Conservation (phyloP, 35 echinoderm and acorn worm genomes). For the Heliocidaris tuberculata region DNA sequence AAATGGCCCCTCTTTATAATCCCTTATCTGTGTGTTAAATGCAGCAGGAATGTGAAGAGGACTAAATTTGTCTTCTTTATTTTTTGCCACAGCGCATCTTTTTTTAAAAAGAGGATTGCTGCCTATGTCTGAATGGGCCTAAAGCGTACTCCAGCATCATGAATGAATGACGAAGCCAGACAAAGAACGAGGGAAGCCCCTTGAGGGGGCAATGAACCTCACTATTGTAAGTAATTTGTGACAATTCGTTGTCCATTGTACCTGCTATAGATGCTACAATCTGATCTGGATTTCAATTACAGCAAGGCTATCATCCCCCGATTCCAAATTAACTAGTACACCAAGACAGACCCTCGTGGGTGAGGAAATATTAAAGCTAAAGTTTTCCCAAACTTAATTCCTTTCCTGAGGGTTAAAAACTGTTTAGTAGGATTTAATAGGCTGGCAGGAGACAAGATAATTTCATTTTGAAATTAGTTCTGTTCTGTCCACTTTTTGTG, state of each 20-base stretch:
- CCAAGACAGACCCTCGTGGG: background rate
- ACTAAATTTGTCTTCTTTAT: too few species aligned
- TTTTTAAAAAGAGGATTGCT: too few species aligned
- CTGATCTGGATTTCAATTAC: slow-evolving; percentile 40
- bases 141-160: background rate
- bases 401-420: background rate
- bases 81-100: too few species aligned
- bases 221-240: slow-evolving; percentile 20
- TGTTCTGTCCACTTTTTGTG: slow-evolving; percentile 20
- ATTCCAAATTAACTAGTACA: slow-evolving; percentile 20
- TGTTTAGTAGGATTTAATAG: background rate
- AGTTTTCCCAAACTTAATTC: background rate
- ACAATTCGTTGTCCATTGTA: slow-evolving; percentile 31
- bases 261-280: background rate
- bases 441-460: background rate
- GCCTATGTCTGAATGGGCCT: too few species aligned
- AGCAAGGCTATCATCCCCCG: background rate
- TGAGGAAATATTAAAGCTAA: background rate
- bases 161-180: slow-evolving; percentile 23
- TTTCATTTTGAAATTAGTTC: background rate
- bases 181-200: background rate
- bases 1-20: too few species aligned
- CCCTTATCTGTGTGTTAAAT: too few species aligned
- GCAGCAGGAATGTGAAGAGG: too few species aligned
- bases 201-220: slow-evolving; percentile 37